Evolutionary conservation across 2,888 invertebrate genomes (phyloP).

Genomic region (Bruchidius siliquastri): DNA sequence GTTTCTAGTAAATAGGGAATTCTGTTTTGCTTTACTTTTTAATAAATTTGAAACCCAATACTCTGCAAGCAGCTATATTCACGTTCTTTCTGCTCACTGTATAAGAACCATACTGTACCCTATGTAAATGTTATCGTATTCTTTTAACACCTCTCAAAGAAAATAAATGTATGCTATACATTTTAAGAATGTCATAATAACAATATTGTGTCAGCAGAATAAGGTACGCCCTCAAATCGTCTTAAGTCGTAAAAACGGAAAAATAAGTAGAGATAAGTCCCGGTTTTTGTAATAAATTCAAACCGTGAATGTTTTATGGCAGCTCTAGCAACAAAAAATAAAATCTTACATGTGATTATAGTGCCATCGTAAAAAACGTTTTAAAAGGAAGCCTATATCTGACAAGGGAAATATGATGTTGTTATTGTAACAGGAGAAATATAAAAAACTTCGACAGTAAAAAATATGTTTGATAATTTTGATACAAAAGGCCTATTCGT

Average conservation of each 20-base stretch:
- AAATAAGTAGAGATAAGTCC: neutral
- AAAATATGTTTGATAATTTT: constrained; percentile 23
- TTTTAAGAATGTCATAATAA: neutral
- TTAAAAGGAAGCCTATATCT: neutral
- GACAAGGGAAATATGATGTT: neutral
- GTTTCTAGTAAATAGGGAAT: too few species aligned
- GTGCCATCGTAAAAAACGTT: neutral
- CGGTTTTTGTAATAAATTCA: neutral
- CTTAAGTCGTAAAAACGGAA: neutral
- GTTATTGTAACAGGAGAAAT: constrained; percentile 6
- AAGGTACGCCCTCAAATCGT: neutral
- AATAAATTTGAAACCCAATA: too few species aligned
- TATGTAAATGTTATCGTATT: neutral
- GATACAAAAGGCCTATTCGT: constrained; percentile 17
- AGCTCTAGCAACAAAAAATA: neutral
- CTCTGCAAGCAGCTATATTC: too few species aligned
- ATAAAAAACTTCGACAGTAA: constrained; percentile 10
- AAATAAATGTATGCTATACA: neutral
- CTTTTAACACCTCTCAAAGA: neutral
- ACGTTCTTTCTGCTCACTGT: too few species aligned
- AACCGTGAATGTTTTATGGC: neutral
- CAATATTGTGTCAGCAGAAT: neutral
- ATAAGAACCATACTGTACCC: neutral
- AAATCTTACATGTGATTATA: neutral
- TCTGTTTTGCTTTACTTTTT: too few species aligned